Evolutionary conservation across 2,113 vertebrate species (phyloP), one percentile per base, ranked within the genome.

Genomic region (Cochlearius cochlearius): DNA sequence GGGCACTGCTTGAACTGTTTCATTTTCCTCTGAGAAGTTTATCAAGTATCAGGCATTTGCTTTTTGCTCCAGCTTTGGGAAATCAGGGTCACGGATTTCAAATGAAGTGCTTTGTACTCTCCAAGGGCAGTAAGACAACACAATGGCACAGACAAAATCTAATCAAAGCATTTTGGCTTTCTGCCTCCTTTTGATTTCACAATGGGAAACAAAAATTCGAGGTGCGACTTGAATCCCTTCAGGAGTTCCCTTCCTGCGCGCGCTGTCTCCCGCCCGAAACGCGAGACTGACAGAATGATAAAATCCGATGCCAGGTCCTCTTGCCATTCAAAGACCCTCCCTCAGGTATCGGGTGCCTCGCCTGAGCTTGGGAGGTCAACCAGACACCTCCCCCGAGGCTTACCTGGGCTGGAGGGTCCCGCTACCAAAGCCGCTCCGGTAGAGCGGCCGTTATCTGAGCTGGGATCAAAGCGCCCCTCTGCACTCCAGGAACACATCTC

Each of bases 331-430:
- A 98, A 99, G 98, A 98, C 98, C 98, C 98, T 99, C 98, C 98
- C 98, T 98, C 96, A 98, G 98, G 98, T 98, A 99, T 99, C 99
- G 97, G 97, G 97, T 99, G 97, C 98, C 98, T 97, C 98, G 97
- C 97, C 97, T 98, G 97, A 97, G 98, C 98, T 99, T 98, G 98
- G 98, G 98, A 99, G 99, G 98, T 99, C 98, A 98, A 98, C 97
- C 98, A 98, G 98, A 99, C 98, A 99, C 99, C 98, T 99, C 99
- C 98, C 99, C 84, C 85, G 99, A 98, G 99, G 98, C 96, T 97
- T 97, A 94, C 97, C 97, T 98, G 98, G 98, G 97, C 97, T 97
- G 97, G 97, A 95, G 98, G 98, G 98, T 97, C 97, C 97, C 97
- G 95, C 96, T 82, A 97, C 97, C 97, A 98, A 98, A 98, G 97